Percentiles rank a stretch among this genome's conserved stretches.
phyloP scores from a whole-genome alignment of 30 jellyfish, hydroid and myxozoan genomes.

The Thelohanellus kitauei region DNA sequence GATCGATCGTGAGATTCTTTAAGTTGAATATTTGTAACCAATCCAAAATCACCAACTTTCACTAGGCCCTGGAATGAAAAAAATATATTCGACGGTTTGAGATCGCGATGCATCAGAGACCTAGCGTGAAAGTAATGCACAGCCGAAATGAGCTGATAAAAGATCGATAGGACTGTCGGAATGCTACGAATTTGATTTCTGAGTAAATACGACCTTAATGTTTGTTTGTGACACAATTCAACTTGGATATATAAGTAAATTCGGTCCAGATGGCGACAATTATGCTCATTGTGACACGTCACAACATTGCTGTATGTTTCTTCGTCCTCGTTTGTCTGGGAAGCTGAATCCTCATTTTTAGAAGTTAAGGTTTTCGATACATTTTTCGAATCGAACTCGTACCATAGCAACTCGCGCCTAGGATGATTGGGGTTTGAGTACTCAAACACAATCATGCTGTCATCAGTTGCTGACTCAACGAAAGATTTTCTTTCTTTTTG shows the following conservation, averaged over 20 bases:
- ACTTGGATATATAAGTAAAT: slow-evolving; percentile 44
- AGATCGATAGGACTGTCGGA: no score
- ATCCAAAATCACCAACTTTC: slow-evolving; percentile 91
- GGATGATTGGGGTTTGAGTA: no score
- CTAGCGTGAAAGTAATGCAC: slow-evolving; percentile 54
- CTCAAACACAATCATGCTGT: no score
- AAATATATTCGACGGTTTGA: slow-evolving; percentile 81
- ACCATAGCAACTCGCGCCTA: no score
- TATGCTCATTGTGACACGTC: not conserved
- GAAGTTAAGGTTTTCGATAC: no score
- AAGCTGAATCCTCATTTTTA: not conserved
- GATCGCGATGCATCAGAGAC: slow-evolving; percentile 95
- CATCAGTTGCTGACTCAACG: no score
- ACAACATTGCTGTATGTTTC: not conserved
- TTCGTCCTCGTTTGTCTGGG: not conserved
- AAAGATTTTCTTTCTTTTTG: no score
- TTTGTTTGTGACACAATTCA: slow-evolving; percentile 53
- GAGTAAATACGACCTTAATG: slow-evolving; percentile 11
- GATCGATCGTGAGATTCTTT: not conserved
- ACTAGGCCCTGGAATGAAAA: slow-evolving; percentile 49
- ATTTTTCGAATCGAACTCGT: no score
- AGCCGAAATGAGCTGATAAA: slow-evolving; percentile 22
- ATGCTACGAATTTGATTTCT: no score
- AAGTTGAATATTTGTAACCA: slow-evolving; percentile 22
- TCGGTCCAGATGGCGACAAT: not conserved